Percentiles rank a stretch among this genome's conserved stretches.
phyloP scores from a whole-genome alignment of 2,797 vertebrate genomes.

The Chelidonichthys spinosus region DNA sequence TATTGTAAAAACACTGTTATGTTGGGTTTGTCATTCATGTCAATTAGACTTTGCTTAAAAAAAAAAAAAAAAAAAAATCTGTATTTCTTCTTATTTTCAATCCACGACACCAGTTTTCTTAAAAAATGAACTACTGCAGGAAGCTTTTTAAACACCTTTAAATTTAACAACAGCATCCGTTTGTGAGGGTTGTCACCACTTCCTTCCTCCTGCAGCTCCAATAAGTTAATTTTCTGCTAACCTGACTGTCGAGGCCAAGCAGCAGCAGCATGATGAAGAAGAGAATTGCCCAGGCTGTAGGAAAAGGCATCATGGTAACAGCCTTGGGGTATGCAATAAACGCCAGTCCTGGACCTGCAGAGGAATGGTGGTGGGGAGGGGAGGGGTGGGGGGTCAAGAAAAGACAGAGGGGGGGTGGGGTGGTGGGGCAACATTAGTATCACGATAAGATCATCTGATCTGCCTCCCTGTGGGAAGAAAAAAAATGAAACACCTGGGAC shows the following conservation, averaged over 20 bases:
- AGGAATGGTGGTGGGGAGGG: conserved; percentile 41
- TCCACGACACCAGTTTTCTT: background rate
- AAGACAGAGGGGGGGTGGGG: conserved; percentile 70
- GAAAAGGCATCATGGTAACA: conserved; percentile 98
- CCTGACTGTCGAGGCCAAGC: conserved; percentile 99
- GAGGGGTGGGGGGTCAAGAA: conserved; percentile 24
- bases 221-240: conserved; percentile 62
- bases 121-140: background rate
- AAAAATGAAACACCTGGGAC: conserved; percentile 21
- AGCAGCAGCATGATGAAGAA: conserved; percentile 99
- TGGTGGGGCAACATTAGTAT: conserved; percentile 74
- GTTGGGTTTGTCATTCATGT: no score
- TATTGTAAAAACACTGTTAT: no score
- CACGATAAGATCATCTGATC: conserved; percentile 70
- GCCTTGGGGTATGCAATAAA: conserved; percentile 99
- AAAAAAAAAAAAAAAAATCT: background rate
- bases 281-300: conserved; percentile 97
- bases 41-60: no score
- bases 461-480: conserved; percentile 59
- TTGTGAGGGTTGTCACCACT: no score
- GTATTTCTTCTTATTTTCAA: background rate
- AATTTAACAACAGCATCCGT: background rate
- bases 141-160: background rate
- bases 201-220: background rate
- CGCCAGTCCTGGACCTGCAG: conserved; percentile 96